Conservation (phyloP, 2,113 vertebrate genomes). For the Climacteris rufus region DNA sequence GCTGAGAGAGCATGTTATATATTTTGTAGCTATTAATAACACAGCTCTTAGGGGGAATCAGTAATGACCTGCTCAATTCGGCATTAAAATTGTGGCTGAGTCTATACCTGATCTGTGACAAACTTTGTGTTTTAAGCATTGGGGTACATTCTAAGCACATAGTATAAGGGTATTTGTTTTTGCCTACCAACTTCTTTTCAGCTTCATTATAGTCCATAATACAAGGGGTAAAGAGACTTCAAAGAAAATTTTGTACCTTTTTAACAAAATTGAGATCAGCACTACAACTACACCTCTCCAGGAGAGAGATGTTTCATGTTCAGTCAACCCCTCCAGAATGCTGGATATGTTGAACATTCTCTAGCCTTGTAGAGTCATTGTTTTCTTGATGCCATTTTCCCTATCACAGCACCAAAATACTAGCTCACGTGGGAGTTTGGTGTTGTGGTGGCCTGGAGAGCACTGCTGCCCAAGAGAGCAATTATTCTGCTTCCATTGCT, state of each 20-base stretch:
- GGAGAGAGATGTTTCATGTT: background rate
- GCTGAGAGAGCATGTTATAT: background rate
- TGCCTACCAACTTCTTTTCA: background rate
- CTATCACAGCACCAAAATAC: background rate
- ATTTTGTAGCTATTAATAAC: background rate
- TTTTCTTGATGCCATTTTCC: background rate
- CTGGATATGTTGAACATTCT: background rate
- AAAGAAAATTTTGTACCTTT: background rate
- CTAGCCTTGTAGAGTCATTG: background rate
- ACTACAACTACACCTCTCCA: background rate
- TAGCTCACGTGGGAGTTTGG: background rate
- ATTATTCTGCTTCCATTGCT: fast-evolving
- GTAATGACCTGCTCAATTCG: background rate
- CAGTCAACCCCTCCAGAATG: background rate
- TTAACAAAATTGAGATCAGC: background rate
- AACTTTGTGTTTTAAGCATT: background rate
- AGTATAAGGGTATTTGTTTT: background rate
- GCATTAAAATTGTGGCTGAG: background rate
- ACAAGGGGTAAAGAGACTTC: background rate
- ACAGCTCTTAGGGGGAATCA: background rate
- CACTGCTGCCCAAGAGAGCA: background rate
- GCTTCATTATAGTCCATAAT: background rate
- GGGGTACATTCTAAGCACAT: background rate
- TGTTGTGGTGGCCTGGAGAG: background rate
- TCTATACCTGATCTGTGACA: background rate